These are phyloP conservation scores for Latheticus oryzae DNA, from an alignment of 2,888 invertebrate genomes.

Conservation along the genomic window DNA sequence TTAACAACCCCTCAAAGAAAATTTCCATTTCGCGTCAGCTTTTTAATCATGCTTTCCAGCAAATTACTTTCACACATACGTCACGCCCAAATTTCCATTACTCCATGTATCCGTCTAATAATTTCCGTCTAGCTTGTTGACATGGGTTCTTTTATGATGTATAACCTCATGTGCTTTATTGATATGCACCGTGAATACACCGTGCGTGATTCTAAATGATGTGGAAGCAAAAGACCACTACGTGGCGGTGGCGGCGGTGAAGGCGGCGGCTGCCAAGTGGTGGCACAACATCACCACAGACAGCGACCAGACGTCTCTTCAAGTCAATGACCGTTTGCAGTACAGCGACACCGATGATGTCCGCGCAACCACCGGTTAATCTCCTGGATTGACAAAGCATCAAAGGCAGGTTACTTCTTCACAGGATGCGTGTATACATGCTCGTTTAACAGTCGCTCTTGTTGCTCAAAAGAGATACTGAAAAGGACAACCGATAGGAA, in stretches of 20 bases:
- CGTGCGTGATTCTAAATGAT: constrained; percentile 33
- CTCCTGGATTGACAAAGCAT: constrained; percentile 44
- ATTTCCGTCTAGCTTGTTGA: no score
- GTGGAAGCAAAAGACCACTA: constrained; percentile 28
- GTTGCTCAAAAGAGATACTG: no score
- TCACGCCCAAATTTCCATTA: no score
- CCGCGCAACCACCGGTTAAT: constrained; percentile 42
- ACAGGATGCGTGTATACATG: constrained; percentile 1
- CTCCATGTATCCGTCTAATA: no score
- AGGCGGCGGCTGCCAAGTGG: constrained; percentile 38
- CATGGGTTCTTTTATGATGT: no score
- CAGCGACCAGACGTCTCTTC: constrained; percentile 43
- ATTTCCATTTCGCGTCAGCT: no score
- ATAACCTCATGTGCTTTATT: no score
- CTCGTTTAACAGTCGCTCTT: constrained; percentile 14
- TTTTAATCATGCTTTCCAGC: no score
- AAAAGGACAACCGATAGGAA: no score
- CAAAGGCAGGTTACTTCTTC: constrained; percentile 40
- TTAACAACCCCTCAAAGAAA: no score
- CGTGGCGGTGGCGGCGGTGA: constrained; percentile 27
- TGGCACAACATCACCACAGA: constrained; percentile 40
- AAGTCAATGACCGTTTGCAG: constrained; percentile 44
- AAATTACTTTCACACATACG: no score
- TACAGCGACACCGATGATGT: constrained; percentile 43
- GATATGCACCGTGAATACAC: no score